A percentile compares a stretch with the other conserved stretches of the same genome.
Conservation (phyloP, 2,113 vertebrate genomes). For the Gopherus flavomarginatus region DNA sequence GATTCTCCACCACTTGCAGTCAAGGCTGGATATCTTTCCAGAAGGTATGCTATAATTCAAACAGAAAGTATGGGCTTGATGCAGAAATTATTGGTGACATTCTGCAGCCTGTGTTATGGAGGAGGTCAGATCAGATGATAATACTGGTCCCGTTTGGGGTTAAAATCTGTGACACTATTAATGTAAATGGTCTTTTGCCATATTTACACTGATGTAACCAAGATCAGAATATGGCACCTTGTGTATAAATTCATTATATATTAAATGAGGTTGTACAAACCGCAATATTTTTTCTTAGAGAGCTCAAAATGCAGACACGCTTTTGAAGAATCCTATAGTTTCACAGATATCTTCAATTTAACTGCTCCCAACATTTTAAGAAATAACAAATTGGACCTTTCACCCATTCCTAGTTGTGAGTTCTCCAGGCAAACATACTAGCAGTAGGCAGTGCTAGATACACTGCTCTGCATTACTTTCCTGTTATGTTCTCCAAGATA, state of each 20-base stretch:
- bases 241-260: neutral
- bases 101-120: rapidly evolving
- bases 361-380: neutral
- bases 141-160: neutral
- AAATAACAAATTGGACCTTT: constrained; percentile 15
- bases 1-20: neutral
- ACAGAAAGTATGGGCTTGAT: neutral
- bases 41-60: neutral
- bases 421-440: neutral
- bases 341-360: constrained; percentile 7
- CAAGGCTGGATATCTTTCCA: neutral
- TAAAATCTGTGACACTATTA: neutral
- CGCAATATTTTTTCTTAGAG: neutral
- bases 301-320: neutral
- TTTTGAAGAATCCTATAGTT: neutral
- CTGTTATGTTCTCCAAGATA: neutral
- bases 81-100: neutral
- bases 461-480: constrained; percentile 9
- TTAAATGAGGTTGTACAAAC: neutral
- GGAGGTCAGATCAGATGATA: neutral
- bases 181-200: neutral
- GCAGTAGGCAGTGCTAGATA: constrained; percentile 5
- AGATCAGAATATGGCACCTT: neutral
- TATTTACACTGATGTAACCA: neutral
- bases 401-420: neutral